A percentile compares a stretch with the other conserved stretches of the same genome.
These are phyloP conservation scores for Cavia aperea DNA, from an alignment of 2,113 vertebrate genomes.

Conservation along the genomic window DNA sequence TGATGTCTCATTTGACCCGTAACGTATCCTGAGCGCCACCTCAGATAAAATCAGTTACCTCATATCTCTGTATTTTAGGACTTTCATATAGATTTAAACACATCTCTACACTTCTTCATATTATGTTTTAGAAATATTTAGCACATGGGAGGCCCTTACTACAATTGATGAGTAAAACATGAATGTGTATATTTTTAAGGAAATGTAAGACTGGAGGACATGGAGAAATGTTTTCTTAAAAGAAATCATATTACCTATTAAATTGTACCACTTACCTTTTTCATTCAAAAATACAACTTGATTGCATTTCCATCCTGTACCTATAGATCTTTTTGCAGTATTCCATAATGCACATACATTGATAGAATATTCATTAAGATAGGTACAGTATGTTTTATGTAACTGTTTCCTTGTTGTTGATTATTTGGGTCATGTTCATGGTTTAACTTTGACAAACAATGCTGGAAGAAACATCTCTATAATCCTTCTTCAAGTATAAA, in stretches of 20 bases:
- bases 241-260: not conserved
- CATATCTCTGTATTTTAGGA: not conserved
- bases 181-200: not conserved
- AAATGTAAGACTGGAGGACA: not conserved
- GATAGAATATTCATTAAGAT: not conserved
- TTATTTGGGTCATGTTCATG: not conserved
- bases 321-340: not conserved
- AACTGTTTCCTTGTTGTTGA: not conserved
- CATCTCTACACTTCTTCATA: not conserved
- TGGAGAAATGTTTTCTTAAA: not conserved
- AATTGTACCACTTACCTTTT: not conserved
- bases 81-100: not conserved
- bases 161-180: not conserved
- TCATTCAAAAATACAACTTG: not conserved
- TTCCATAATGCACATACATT: not conserved
- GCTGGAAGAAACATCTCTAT: not conserved
- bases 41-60: not conserved
- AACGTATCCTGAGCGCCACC: too few relatives aligned
- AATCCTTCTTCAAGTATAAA: not conserved
- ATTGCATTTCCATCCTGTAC: not conserved
- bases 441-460: not conserved
- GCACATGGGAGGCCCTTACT: not conserved
- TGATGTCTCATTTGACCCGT: not conserved
- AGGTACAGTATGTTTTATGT: not conserved
- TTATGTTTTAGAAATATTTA: not conserved